These are phyloP conservation scores for Acleris sparsana DNA, from an alignment of 2,888 invertebrate species.

Conservation along the genomic window DNA sequence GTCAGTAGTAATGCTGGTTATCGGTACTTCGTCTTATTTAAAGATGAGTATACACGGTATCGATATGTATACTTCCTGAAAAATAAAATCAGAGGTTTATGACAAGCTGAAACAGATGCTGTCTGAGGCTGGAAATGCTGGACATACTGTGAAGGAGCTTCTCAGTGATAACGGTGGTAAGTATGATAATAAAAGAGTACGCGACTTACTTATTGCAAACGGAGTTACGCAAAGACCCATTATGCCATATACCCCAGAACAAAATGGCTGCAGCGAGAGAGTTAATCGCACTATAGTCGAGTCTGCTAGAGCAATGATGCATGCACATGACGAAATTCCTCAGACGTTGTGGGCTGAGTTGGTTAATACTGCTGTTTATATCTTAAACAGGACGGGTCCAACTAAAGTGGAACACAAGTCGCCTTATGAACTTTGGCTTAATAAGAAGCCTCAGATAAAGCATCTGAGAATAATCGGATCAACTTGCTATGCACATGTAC, in stretches of 20 bases:
- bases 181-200: too few relatives aligned
- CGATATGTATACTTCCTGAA: too few relatives aligned
- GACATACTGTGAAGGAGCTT: too few relatives aligned
- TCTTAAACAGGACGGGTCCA: constrained; percentile 16
- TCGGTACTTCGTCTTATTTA: too few relatives aligned
- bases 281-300: constrained; percentile 1
- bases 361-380: constrained; percentile 9
- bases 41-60: too few relatives aligned
- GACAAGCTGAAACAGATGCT: too few relatives aligned
- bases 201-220: too few relatives aligned
- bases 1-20: too few relatives aligned
- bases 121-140: too few relatives aligned
- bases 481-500: too few relatives aligned
- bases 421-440: constrained; percentile 1
- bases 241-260: constrained; percentile 8
- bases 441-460: constrained; percentile 2
- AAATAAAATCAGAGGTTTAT: too few relatives aligned
- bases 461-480: background rate
- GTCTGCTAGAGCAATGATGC: constrained; percentile 13
- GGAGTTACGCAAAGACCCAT: background rate
- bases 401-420: constrained; percentile 3
- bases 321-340: constrained; percentile 17
- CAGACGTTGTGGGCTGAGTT: constrained; percentile 25
- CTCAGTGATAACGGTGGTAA: too few relatives aligned
- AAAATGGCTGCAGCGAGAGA: constrained; percentile 3